Conservation (phyloP, 2,797 vertebrate species). For the Rhinogobio ventralis region DNA sequence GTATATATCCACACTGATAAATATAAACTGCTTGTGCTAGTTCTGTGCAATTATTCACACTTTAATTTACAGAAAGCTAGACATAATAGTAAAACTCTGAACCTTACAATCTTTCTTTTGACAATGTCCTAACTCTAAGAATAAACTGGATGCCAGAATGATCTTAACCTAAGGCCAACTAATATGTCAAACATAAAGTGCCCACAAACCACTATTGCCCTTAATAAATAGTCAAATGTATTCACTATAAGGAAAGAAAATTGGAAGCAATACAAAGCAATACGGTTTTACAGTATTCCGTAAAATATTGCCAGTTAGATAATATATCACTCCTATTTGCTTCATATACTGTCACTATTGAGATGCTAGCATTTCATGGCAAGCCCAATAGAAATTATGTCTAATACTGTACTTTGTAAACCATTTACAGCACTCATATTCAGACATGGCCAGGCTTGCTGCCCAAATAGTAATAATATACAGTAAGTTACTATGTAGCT, state of each 20-base stretch:
- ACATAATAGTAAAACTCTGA: neutral
- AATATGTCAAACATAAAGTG: constrained; percentile 4
- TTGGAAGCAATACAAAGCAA: neutral
- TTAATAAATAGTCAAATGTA: constrained; percentile 54
- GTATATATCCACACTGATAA: neutral
- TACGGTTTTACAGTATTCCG: constrained; percentile 4
- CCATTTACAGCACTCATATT: constrained; percentile 31
- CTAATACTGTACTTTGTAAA: neutral
- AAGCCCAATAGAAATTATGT: neutral
- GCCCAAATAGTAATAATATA: constrained; percentile 1
- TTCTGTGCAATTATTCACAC: neutral
- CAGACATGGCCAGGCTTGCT: neutral
- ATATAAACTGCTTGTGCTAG: neutral
- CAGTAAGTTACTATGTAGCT: constrained; percentile 5
- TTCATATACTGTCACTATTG: neutral
- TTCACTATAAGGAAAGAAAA: constrained; percentile 3
- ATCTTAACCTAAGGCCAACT: neutral
- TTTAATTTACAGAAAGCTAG: neutral
- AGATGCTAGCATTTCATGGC: constrained; percentile 18
- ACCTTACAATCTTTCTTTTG: neutral
- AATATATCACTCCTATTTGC: constrained; percentile 1
- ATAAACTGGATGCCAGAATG: neutral
- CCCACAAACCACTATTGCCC: neutral
- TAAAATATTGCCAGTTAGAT: neutral
- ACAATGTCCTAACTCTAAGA: neutral